Conservation (phyloP, 2,888 invertebrate species). For the Acrobasis repandana region DNA sequence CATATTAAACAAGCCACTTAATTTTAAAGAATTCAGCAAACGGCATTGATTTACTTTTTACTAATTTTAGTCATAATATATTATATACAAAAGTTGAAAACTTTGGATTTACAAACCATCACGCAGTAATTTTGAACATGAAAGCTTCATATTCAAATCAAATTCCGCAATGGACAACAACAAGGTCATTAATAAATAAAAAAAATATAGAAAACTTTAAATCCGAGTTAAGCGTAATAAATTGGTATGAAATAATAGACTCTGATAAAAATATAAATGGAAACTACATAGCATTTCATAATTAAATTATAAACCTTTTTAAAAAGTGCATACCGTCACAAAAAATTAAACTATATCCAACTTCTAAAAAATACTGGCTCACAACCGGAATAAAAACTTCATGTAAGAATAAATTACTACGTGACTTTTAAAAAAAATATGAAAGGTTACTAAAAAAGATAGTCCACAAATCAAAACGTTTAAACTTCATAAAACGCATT, state of each 20-base stretch:
- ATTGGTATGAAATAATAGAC: constrained; percentile 7
- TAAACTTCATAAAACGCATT: constrained; percentile 15
- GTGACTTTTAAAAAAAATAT: constrained; percentile 17
- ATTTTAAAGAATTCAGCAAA: constrained; percentile 13
- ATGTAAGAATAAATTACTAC: constrained; percentile 20
- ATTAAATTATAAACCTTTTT: not conserved
- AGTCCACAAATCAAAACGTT: constrained; percentile 14
- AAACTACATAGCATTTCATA: constrained; percentile 16
- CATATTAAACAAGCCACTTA: constrained; percentile 20
- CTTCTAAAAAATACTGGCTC: constrained; percentile 19
- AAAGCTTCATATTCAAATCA: not conserved
- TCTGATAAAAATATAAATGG: constrained; percentile 10
- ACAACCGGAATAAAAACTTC: constrained; percentile 21
- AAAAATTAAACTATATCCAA: constrained; percentile 17
- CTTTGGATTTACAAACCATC: constrained; percentile 15
- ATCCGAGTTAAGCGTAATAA: not conserved
- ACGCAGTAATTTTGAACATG: not conserved
- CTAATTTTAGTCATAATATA: constrained; percentile 1
- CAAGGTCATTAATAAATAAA: constrained; percentile 13
- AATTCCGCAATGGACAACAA: not conserved
- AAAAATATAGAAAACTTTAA: constrained; percentile 7
- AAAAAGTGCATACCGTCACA: constrained; percentile 16
- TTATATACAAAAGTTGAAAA: too few species aligned
- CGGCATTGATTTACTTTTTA: constrained; percentile 18
- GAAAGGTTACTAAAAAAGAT: not conserved